Evolutionary conservation across 2,888 invertebrate species (phyloP), one percentile per base, ranked within the genome.

Genomic region (Eretmocerus hayati): DNA sequence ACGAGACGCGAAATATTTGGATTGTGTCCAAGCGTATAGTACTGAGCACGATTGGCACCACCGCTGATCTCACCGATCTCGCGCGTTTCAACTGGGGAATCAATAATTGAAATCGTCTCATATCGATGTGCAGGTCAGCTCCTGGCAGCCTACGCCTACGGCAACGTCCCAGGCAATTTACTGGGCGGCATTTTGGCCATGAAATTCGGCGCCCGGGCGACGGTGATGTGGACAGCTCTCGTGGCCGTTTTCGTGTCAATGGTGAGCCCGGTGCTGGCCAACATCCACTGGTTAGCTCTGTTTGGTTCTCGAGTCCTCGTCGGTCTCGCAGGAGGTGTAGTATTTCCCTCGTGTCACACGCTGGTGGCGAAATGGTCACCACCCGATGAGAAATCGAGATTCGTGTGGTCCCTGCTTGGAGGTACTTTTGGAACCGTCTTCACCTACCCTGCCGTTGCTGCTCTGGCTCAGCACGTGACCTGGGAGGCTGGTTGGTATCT

Each of bases 321-420:
- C 15, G 68, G 68, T 0, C 0, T 69, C 2, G 58, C 65, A 9
- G 67, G 67, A 75, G 84, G 83, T 9, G 74, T 81, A 19, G 68
- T 78, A 20, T 84, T 83, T 65, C 84, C 84, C 3, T 75, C 81
- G 4, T 72, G 81, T 9, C 83, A 84, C 56, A 77, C 76, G 4
- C 62, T 86, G 49, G 80, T 86, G 4, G 83, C 85, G 0, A 76
- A 79, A 59, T 86, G 86, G 86, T 77, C 84, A 0, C 85, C 86
- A 1, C 84, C 85, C 2, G 75, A 78, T n/a, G 85, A 86, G 63
- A 84, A 82, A 63, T 81, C 84, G 8, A 82, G 84, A 62, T 85
- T 86, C 61, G 75, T 85, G 1, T 81, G 83, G 58, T 79, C 84
- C 1, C 73, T 85, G 59, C 80, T 85, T 77, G 85, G 85, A 11